Evolutionary conservation across 1,140 invertebrate genomes (phyloP).

Genomic region (Bemisia tabaci): DNA sequence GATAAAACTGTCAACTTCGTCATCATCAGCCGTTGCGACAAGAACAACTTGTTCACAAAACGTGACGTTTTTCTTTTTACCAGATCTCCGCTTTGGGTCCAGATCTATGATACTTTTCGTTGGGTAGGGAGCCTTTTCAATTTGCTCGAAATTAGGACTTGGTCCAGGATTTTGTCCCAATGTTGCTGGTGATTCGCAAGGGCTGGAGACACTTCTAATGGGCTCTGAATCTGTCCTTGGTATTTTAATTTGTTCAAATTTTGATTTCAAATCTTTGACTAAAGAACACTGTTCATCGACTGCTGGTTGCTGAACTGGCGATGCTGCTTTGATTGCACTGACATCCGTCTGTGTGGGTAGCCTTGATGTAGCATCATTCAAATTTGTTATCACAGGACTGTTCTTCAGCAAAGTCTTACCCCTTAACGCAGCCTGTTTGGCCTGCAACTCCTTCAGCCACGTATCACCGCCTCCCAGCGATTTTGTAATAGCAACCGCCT

Average conservation of each 20-base stretch:
- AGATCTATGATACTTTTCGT: slow-evolving; percentile 7
- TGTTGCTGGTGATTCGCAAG: background rate
- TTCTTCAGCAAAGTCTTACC: background rate
- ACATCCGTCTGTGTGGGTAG: background rate
- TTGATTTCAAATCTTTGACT: slow-evolving; percentile 66
- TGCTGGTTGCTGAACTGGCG: background rate
- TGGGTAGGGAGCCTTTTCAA: slow-evolving; percentile 1
- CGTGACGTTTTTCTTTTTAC: slow-evolving; percentile 82
- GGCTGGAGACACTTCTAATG: background rate
- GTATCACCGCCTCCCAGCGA: slow-evolving; percentile 35
- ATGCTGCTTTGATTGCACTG: background rate
- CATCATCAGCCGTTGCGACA: slow-evolving; percentile 79
- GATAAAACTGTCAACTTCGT: slow-evolving; percentile 77
- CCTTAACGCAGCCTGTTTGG: slow-evolving; percentile 42
- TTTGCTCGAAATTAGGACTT: background rate
- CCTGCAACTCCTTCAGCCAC: slow-evolving; percentile 64
- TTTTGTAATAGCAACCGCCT: slow-evolving; percentile 26
- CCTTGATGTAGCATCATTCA: background rate
- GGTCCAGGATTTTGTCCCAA: background rate
- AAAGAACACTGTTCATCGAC: slow-evolving; percentile 14
- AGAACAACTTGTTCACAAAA: slow-evolving; percentile 87
- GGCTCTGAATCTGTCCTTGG: background rate
- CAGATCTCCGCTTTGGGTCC: slow-evolving; percentile 36
- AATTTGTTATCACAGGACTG: slow-evolving; percentile 3
- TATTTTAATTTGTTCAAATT: slow-evolving; percentile 54